Conservation (phyloP, 2,888 invertebrate species). For the Mechanitis messenoides region DNA sequence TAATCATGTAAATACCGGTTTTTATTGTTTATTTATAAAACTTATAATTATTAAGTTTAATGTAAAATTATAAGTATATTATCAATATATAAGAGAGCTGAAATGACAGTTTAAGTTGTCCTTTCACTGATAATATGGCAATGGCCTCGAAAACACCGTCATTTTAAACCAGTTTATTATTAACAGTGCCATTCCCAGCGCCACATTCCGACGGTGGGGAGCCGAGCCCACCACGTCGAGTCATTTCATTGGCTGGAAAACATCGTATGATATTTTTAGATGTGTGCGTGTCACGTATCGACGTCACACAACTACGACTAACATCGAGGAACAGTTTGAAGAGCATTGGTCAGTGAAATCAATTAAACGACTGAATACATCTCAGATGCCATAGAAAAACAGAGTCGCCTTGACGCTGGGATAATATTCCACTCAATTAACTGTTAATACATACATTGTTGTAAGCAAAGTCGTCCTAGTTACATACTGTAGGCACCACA, state of each 20-base stretch:
- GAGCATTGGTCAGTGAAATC: constrained; percentile 46
- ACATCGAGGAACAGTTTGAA: constrained; percentile 64
- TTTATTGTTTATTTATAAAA: too few species aligned
- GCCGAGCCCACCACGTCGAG: constrained; percentile 69
- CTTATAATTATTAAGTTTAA: too few species aligned
- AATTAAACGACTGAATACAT: constrained; percentile 60
- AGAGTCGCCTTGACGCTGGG: constrained; percentile 56
- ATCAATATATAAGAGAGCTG: background rate
- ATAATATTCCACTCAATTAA: constrained; percentile 40
- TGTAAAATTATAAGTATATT: too few species aligned
- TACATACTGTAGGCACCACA: background rate
- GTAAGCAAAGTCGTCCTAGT: constrained; percentile 12
- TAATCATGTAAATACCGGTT: too few species aligned
- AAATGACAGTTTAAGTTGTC: constrained; percentile 11
- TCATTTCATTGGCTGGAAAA: constrained; percentile 54
- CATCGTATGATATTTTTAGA: constrained; percentile 67
- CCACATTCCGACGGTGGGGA: constrained; percentile 68
- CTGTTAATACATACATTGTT: constrained; percentile 24
- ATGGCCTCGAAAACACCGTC: constrained; percentile 54
- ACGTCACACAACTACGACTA: constrained; percentile 52
- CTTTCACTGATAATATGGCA: constrained; percentile 44
- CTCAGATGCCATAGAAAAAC: constrained; percentile 61
- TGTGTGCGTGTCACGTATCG: constrained; percentile 49
- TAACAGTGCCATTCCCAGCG: constrained; percentile 67
- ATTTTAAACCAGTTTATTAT: constrained; percentile 71